A percentile compares a stretch with the other conserved stretches of the same genome.
Conservation (phyloP, 1,140 invertebrate genomes). For the Megalonaias nervosa region DNA sequence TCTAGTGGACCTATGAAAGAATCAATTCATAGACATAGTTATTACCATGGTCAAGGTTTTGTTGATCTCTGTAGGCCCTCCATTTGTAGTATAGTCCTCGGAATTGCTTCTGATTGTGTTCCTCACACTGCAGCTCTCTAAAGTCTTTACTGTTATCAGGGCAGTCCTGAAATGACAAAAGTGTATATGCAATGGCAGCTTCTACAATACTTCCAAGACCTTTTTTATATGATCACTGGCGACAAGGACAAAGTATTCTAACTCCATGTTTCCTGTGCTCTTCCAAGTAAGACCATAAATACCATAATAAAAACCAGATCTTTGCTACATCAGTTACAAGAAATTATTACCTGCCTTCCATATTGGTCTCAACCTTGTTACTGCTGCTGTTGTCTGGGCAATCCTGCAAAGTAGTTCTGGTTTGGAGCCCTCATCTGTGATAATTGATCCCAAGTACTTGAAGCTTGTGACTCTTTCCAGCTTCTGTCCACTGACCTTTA, state of each 20-base stretch:
- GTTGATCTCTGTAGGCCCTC: conserved; percentile 36
- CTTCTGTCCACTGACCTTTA: no score
- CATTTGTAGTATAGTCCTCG: conserved; percentile 46
- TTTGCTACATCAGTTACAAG: no score
- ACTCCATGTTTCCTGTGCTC: not conserved
- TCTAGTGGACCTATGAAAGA: not conserved
- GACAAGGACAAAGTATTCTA: not conserved
- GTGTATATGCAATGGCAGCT: not conserved
- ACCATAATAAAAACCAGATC: no score
- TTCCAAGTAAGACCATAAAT: not conserved
- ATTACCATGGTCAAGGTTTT: conserved; percentile 33
- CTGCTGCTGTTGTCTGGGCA: no score
- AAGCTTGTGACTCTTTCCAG: no score
- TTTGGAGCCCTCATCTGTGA: no score
- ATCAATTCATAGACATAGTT: not conserved
- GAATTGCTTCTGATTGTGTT: conserved; percentile 81
- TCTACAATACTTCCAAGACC: not conserved
- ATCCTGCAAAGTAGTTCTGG: no score
- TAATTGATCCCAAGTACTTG: no score
- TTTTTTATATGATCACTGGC: not conserved
- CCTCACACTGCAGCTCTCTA: conserved; percentile 85
- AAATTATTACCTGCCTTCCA: no score
- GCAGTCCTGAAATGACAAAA: conserved; percentile 35
- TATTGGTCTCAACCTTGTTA: no score
- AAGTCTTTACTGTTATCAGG: conserved; percentile 68